Evolutionary conservation across 2,888 invertebrate species (phyloP), one percentile per base, ranked within the genome.

Genomic region (Timandra comae): DNA sequence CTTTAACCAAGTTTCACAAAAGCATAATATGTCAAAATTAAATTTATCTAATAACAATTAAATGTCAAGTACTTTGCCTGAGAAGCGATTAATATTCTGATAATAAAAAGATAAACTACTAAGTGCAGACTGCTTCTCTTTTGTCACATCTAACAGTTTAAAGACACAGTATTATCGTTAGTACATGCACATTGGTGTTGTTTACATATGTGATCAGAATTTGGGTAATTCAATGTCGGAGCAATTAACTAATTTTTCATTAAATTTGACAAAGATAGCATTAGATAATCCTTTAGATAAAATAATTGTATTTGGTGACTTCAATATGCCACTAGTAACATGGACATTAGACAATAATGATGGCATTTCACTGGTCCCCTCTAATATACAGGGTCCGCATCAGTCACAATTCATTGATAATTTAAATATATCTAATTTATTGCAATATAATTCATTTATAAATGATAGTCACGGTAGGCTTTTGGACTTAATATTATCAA

Each of bases 381-480:
- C 21, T 7, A 8, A 8, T 7, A 21, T 21, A 7, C 2, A 7
- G 7, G 21, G 21, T 6, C 7, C 7, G 21, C 7, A 21, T n/a
- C 21, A 21, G 8, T n/a, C 21, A 2, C 21, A 21, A 3, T 21
- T 21, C 21, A n/a, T 21, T 21, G 21, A 21, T 6, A 21, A 3
- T n/a, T n/a, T 21, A 21, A 8, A n/a, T 3, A 8, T n/a, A 7
- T 21, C 7, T 21, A 8, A 8, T 21, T 6, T 21, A 6, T 3
- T 8, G 2, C 21, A 21, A 21, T 21, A 3, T 21, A 21, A 21
- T 8, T 21, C 21, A 21, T 8, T n/a, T 49, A 7, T 45, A 34
- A 11, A 51, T 46, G n/a, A n/a, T n/a, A 1, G 9, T 48, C 0
- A 49, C 46, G 25, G 32, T 38, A 38, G 43, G 40, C 19, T 12